phyloP scores from a whole-genome alignment of 2,113 vertebrate genomes.

The Lampris incognitus region DNA sequence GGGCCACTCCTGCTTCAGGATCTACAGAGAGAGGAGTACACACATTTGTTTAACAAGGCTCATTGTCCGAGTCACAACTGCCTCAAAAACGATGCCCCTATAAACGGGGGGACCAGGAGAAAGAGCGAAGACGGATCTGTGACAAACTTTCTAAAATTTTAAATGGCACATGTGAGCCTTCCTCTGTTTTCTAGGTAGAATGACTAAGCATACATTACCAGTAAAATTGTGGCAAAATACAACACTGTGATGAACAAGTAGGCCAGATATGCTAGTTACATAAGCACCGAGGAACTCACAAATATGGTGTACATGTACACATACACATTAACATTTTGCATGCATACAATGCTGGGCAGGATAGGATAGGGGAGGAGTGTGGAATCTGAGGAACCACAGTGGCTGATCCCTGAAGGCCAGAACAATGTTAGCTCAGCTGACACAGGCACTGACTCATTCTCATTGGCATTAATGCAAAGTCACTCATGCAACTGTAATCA shows the following conservation, averaged over 20 bases:
- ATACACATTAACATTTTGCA: background rate
- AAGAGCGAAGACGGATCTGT: no score
- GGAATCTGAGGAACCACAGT: conserved; percentile 42
- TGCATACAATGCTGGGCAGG: conserved; percentile 13
- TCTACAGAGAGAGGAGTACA: conserved; percentile 78
- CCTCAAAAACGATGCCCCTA: background rate
- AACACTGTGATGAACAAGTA: no score
- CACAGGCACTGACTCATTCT: conserved; percentile 57
- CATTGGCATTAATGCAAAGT: conserved; percentile 63
- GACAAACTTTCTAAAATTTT: no score
- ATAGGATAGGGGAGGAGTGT: background rate
- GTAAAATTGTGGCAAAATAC: no score
- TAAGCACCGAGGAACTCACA: background rate
- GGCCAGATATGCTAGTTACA: background rate
- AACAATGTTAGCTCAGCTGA: conserved; percentile 48
- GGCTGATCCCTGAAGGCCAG: conserved; percentile 42
- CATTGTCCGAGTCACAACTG: background rate
- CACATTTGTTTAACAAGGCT: background rate
- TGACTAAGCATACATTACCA: no score
- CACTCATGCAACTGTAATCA: conserved; percentile 32
- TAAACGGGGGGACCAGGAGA: no score
- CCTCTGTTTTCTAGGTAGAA: no score
- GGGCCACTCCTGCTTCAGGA: conserved; percentile 98
- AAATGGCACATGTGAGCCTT: no score
- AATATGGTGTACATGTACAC: background rate